Evolutionary conservation across 2,797 vertebrate species (phyloP).

Genomic region (Remorina albescens): DNA sequence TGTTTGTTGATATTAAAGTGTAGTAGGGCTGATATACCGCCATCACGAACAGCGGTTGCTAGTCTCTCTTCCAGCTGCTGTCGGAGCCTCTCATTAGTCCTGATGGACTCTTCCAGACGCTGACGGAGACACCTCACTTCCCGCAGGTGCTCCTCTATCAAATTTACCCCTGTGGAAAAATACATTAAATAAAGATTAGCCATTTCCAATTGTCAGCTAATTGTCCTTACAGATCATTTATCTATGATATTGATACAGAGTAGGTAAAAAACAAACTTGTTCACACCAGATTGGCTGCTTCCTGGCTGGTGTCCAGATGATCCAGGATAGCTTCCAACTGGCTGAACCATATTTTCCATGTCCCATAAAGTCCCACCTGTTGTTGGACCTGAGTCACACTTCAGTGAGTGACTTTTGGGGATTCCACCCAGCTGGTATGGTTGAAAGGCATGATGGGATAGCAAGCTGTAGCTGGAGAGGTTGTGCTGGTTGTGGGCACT

Average conservation of each 20-base stretch:
- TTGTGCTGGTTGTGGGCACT: conserved; percentile 66
- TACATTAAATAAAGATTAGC: background rate
- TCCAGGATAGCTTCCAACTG: conserved; percentile 75
- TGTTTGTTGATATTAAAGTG: background rate
- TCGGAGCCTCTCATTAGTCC: conserved; percentile 91
- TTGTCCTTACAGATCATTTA: background rate
- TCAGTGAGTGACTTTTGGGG: conserved; percentile 67
- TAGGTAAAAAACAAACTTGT: background rate
- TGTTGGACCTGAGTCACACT: conserved; percentile 64
- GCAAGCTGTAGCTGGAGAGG: conserved; percentile 74
- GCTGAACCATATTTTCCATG: conserved; percentile 65
- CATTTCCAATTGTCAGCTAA: background rate
- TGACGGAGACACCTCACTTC: conserved; percentile 93
- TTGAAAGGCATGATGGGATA: conserved; percentile 81
- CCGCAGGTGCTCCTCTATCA: conserved; percentile 92
- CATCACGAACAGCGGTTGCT: conserved; percentile 73
- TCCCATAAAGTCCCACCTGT: conserved; percentile 81
- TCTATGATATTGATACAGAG: background rate
- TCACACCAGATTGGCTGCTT: conserved; percentile 85
- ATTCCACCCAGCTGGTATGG: conserved; percentile 73
- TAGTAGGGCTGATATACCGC: conserved; percentile 73
- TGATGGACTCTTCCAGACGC: conserved; percentile 94
- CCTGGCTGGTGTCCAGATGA: conserved; percentile 71
- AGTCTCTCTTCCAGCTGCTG: conserved; percentile 91
- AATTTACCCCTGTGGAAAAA: conserved; percentile 82